Base-by-base conservation (phyloP, 2,797 vertebrate species). In the Heliangelus exortis region DNA sequence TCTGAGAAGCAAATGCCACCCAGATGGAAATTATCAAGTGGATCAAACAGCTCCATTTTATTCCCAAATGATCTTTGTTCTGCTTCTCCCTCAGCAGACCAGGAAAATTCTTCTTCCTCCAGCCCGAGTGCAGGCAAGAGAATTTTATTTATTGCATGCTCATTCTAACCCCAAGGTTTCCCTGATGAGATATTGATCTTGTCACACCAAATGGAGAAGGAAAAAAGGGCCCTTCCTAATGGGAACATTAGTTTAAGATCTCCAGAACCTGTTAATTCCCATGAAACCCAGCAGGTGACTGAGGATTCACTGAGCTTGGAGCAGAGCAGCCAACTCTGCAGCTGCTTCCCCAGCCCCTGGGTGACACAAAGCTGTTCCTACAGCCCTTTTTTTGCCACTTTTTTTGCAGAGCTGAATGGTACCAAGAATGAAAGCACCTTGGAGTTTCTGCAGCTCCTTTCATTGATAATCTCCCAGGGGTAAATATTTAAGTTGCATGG, bases 21-120 rank as follows among this genome's bases (percentile, higher is more conserved):
- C 96, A 97, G 93, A 97, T 96, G 94, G 92, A 97, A 95, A 90
- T 91, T 84, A 89, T 88, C 69, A 92, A 95, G 93, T 59, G 69
- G 89, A 92, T 96, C 79, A 91, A 94, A 94, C 48, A 92, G 53
- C 31, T 78, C 91, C 11, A 66, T 66, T 95, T 86, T 92, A 93
- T 86, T 95, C 89, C 76, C 92, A 93, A 69, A 86, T 66, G 55
- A 92, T 87, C 63, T 88, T 95, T 91, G 83, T 79, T 95, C 82
- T 93, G 76, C 84, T 96, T 91, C 93, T 33, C 50, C 73, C 31
- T 93, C 82, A 79, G 66, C 94, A 81, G 15, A 91, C 16, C 48
- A 87, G 43, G 18, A 80, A 87, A 78, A 75, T 23, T 50, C 34
- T 65, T 85, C 48, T 81, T 50, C 36, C 54, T 83, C 55, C 12